These are phyloP conservation scores for Paraplagusia blochii DNA, from an alignment of 2,113 vertebrate genomes.

Conservation along the genomic window DNA sequence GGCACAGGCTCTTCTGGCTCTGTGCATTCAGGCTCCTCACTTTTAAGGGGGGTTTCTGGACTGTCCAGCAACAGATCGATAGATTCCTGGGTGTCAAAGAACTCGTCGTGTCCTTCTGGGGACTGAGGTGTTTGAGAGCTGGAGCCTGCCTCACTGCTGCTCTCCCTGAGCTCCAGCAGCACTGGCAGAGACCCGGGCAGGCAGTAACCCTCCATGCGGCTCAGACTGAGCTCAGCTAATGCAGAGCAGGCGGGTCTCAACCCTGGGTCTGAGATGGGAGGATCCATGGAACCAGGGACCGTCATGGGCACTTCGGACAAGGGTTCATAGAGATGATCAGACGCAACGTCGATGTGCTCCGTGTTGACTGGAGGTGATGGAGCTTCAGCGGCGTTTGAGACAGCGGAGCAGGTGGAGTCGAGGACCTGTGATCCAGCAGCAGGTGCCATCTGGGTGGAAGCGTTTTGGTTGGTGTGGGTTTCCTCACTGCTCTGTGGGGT, in stretches of 20 bases:
- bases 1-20: conserved; percentile 55
- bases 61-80: conserved; percentile 68
- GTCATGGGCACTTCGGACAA: conserved; percentile 1
- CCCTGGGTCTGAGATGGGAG: neutral
- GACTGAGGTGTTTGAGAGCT: conserved; percentile 75
- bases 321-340: neutral
- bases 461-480: conserved; percentile 61
- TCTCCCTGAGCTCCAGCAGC: conserved; percentile 76
- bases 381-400: conserved; percentile 16
- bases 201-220: conserved; percentile 64
- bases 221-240: conserved; percentile 55
- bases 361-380: conserved; percentile 52
- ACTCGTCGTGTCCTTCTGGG: conserved; percentile 72
- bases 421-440: conserved; percentile 7
- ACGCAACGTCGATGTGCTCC: conserved; percentile 14
- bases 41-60: conserved; percentile 37
- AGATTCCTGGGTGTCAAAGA: conserved; percentile 76
- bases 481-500: conserved; percentile 82
- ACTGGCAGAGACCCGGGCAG: conserved; percentile 69
- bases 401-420: conserved; percentile 6
- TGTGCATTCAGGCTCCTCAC: conserved; percentile 56
- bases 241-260: conserved; percentile 43
- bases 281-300: neutral
- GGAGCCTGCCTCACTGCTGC: conserved; percentile 76
- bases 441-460: conserved; percentile 25